Evolutionary conservation across 2,113 vertebrate species (phyloP).

Genomic region (Menura novaehollandiae): DNA sequence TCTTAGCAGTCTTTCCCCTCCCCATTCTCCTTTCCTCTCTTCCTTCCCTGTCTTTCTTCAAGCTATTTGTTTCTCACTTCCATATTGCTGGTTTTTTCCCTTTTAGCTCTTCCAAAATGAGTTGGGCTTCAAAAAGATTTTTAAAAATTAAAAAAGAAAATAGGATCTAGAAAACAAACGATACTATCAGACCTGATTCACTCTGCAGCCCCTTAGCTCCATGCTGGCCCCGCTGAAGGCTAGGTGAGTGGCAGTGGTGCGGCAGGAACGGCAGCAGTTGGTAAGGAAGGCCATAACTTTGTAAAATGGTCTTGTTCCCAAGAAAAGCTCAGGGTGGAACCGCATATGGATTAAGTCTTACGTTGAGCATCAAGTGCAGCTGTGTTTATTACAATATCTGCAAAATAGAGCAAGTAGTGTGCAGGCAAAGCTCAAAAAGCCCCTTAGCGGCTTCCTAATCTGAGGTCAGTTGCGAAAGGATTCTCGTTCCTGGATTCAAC

Average conservation of each 20-base stretch:
- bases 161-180: too few relatives aligned
- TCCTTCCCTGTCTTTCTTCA: not conserved
- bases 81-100: not conserved
- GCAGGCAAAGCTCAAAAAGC: not conserved
- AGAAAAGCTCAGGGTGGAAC: not conserved
- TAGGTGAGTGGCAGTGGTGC: not conserved
- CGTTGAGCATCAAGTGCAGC: not conserved
- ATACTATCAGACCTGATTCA: not conserved
- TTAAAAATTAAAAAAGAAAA: not conserved
- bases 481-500: not conserved
- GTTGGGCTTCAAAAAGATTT: not conserved
- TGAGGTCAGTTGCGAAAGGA: not conserved
- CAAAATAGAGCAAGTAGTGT: not conserved
- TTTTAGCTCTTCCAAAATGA: not conserved
- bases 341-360: not conserved
- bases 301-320: not conserved
- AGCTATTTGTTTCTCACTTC: not conserved
- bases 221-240: not conserved
- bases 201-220: not conserved
- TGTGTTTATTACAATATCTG: not conserved
- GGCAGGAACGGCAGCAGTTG: not conserved
- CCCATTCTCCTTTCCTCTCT: not conserved
- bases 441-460: not conserved
- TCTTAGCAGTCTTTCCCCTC: not conserved
- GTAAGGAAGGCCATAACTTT: not conserved